These are phyloP conservation scores for Tortrix viridana DNA, from an alignment of 2,888 invertebrate genomes.

Conservation along the genomic window DNA sequence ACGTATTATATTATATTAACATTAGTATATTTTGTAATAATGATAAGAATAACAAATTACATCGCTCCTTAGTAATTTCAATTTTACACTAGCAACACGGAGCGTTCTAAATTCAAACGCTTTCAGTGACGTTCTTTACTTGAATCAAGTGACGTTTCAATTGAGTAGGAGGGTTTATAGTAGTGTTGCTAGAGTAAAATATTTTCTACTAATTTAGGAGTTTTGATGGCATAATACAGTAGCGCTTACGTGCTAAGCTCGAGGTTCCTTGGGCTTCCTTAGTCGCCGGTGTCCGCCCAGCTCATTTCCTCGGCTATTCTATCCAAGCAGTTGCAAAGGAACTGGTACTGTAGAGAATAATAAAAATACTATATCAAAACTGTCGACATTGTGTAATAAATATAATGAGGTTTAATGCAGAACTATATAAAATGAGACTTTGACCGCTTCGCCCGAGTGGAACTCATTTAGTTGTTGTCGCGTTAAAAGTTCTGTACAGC, in stretches of 20 bases:
- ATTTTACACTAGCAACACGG: constrained; percentile 33
- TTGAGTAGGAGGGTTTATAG: background rate
- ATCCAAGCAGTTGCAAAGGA: constrained; percentile 97
- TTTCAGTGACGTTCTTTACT: too few species aligned
- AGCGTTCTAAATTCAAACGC: background rate
- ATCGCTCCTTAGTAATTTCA: constrained; percentile 29
- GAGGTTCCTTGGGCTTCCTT: constrained; percentile 57
- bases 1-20: constrained; percentile 38
- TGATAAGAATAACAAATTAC: constrained; percentile 42
- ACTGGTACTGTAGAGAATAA: constrained; percentile 88
- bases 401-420: too few species aligned
- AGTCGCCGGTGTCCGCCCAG: constrained; percentile 93
- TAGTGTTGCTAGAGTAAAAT: constrained; percentile 16
- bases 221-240: constrained; percentile 44
- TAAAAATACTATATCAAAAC: background rate
- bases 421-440: too few species aligned
- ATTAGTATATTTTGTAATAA: constrained; percentile 39
- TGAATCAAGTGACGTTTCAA: background rate
- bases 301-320: constrained; percentile 96
- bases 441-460: too few species aligned
- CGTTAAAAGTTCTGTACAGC: too few species aligned
- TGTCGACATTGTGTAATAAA: background rate
- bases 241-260: constrained; percentile 41
- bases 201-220: constrained; percentile 28
- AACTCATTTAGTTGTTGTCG: too few species aligned